Base-by-base conservation (phyloP, 2,797 vertebrate species). In the Ceryle rudis region DNA sequence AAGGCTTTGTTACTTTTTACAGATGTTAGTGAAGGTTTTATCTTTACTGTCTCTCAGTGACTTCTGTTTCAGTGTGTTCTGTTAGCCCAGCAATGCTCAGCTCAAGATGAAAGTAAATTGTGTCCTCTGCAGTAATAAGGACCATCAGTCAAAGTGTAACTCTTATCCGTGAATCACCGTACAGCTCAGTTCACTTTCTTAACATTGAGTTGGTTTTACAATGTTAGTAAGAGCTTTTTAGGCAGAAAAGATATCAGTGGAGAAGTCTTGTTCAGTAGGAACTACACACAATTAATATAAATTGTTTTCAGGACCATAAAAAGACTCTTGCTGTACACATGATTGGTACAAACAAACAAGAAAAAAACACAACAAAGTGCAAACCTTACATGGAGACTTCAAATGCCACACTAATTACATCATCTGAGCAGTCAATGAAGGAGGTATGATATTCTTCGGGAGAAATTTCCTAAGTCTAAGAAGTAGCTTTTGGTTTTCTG, bases 311-410 rank as follows among this genome's bases (percentile, higher is more conserved):
- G 54, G 46, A 81, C 29, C 20, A 23, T 65, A 83, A 91, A 89
- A 19, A 66, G 37, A 67, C 18, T 58, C 14, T 60, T 62, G 26
- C 13, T 69, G 29, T 52, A 51, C 6, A 10, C 0, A 0, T 4
- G 21, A 35, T 42, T 2, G 4, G 35, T 31, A 22, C 13, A 88
- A 88, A 58, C 57, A 83, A 10, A 31, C 12, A 14, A 17, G 26
- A 65, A 10, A 64, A 64, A 60, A 6, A 17, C 15, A 14, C 28
- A 64, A 60, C 11, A 41, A 69, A 91, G 17, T 21, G 10, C 11
- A 90, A 78, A 57, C 6, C 6, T 84, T 85, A 49, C 8, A 16
- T 19, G 14, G 39, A 84, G 9, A n/a, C 44, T 71, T 64, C 49
- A 83, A 83, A 81, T 31, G 5, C 4, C 31, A 69, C 15, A 39